These are phyloP conservation scores for Sphenodon punctatus DNA, from an alignment of 2,797 vertebrate species.

Conservation along the genomic window DNA sequence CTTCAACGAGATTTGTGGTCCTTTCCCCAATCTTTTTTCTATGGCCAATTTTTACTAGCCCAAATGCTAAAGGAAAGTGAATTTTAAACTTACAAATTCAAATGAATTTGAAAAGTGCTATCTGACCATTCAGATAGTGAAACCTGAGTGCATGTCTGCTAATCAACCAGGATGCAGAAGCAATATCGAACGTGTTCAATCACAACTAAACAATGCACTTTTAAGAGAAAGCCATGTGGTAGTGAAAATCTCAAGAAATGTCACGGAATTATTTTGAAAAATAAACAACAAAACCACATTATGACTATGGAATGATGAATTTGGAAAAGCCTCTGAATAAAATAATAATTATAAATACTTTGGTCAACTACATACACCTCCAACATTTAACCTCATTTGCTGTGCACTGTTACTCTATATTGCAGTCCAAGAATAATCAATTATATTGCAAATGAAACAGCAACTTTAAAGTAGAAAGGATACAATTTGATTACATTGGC, in stretches of 20 bases:
- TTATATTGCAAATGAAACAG: slow-evolving; percentile 15
- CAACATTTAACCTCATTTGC: neutral
- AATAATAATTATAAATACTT: neutral
- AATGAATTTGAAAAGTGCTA: too few relatives aligned
- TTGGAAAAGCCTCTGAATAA: neutral
- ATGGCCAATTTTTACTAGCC: neutral
- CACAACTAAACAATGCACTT: neutral
- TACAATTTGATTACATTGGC: slow-evolving; percentile 39
- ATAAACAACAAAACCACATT: neutral
- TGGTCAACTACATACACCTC: neutral
- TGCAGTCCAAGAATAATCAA: neutral
- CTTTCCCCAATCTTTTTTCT: too few relatives aligned
- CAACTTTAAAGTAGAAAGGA: slow-evolving; percentile 42
- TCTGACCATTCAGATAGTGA: neutral
- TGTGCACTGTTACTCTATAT: neutral
- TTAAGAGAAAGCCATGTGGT: neutral
- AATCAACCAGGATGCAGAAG: slow-evolving; percentile 5
- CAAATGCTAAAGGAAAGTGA: slow-evolving; percentile 1
- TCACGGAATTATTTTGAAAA: neutral
- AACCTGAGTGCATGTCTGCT: neutral
- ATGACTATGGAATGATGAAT: too few relatives aligned
- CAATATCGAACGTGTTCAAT: neutral
- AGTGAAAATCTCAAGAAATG: neutral
- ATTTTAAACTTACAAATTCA: slow-evolving; percentile 4
- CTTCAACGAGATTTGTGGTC: neutral